These are phyloP conservation scores for Lycodopsis pacificus DNA, from an alignment of 2,797 vertebrate species.

Conservation along the genomic window DNA sequence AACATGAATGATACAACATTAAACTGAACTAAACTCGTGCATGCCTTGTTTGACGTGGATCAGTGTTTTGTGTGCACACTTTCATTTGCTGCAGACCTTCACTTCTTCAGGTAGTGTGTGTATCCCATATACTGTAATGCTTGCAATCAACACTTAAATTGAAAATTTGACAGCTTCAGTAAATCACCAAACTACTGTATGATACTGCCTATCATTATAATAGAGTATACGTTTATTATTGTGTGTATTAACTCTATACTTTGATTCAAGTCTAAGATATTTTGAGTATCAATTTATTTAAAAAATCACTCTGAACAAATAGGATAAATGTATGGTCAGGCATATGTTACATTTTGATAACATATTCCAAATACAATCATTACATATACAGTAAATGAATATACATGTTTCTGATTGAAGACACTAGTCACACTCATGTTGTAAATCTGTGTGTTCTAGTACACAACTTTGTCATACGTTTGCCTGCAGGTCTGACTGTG, in stretches of 20 bases:
- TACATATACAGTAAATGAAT: not conserved
- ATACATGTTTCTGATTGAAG: not conserved
- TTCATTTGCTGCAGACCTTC: not conserved
- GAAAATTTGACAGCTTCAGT: not conserved
- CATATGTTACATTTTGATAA: not conserved
- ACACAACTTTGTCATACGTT: constrained; percentile 2
- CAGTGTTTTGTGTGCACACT: not conserved
- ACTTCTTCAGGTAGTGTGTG: not conserved
- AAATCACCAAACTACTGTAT: not conserved
- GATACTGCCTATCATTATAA: not conserved
- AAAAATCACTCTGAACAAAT: not conserved
- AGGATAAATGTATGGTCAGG: not conserved
- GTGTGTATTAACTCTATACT: not conserved
- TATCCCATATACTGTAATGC: not conserved
- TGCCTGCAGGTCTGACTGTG: constrained; percentile 18
- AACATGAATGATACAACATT: constrained; percentile 1
- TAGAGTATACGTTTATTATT: not conserved
- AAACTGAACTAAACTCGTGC: not conserved
- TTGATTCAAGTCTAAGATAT: not conserved
- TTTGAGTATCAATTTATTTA: not conserved
- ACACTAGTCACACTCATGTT: not conserved
- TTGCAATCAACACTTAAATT: not conserved
- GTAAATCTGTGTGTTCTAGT: constrained; percentile 2
- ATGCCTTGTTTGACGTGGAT: not conserved
- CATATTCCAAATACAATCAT: not conserved